Percentiles rank a stretch among this genome's conserved stretches.
Evolutionary conservation across 2,888 invertebrate species (phyloP).

Genomic region (Gerris lacustris): DNA sequence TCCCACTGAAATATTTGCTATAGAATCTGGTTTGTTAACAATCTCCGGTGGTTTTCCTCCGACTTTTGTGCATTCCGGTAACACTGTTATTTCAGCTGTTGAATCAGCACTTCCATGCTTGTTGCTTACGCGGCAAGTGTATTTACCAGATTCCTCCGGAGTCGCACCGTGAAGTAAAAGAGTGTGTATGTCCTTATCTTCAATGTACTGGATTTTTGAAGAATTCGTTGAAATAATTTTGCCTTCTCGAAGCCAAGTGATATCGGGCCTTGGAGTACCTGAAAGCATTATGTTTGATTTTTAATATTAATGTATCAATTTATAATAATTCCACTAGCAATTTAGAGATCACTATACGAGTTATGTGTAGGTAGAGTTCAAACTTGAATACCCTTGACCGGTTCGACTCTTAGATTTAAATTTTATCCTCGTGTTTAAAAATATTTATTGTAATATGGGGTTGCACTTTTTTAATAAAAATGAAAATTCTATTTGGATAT

Average conservation of each 20-base stretch:
- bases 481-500: too few relatives aligned
- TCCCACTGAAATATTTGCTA: constrained; percentile 59
- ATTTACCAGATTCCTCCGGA: constrained; percentile 59
- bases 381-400: too few relatives aligned
- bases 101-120: constrained; percentile 60
- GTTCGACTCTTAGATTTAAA: too few relatives aligned
- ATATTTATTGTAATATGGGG: too few relatives aligned
- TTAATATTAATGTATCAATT: background rate
- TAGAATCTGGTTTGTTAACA: constrained; percentile 62
- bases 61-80: constrained; percentile 44
- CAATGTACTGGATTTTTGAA: constrained; percentile 54
- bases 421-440: too few relatives aligned
- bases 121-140: constrained; percentile 60
- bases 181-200: constrained; percentile 59
- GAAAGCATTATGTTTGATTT: background rate
- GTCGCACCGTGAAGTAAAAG: constrained; percentile 59
- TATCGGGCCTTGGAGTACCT: constrained; percentile 48
- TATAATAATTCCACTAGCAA: too few relatives aligned
- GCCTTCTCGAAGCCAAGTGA: constrained; percentile 58
- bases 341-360: too few relatives aligned
- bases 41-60: constrained; percentile 64
- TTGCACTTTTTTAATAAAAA: too few relatives aligned
- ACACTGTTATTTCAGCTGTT: constrained; percentile 57
- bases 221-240: constrained; percentile 40
- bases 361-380: too few relatives aligned